Evolutionary conservation across 2,888 invertebrate species (phyloP).

Genomic region (Cristatella mucedo): DNA sequence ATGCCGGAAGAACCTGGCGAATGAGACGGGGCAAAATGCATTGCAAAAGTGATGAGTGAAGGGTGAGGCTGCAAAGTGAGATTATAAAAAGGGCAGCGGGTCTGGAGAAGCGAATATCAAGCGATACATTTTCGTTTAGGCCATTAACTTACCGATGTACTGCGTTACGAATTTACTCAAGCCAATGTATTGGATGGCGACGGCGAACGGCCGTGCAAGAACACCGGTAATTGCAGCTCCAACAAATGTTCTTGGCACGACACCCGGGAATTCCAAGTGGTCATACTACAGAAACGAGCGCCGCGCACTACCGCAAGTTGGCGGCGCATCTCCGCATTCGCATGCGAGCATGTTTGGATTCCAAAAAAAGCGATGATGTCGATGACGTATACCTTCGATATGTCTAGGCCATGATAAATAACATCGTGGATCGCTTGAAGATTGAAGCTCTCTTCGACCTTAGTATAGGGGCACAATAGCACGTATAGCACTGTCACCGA

Average conservation of each 20-base stretch:
- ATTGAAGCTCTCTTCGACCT: slow-evolving; percentile 99
- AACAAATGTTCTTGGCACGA: slow-evolving; percentile 87
- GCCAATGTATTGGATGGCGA: no score
- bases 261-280: slow-evolving; percentile 85
- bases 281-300: slow-evolving; percentile 62
- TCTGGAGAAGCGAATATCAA: no score
- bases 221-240: slow-evolving; percentile 55
- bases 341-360: no score
- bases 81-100: no score
- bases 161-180: slow-evolving; percentile 72
- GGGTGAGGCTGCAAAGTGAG: no score
- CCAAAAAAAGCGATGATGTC: slow-evolving; percentile 12
- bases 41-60: no score
- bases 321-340: no score
- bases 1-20: no score
- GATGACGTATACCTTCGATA: slow-evolving; percentile 54
- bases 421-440: slow-evolving; percentile 95
- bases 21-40: no score
- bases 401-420: slow-evolving; percentile 54
- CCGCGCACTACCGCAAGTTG: no score
- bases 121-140: not conserved
- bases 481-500: slow-evolving; percentile 37
- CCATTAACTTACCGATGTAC: slow-evolving; percentile 43
- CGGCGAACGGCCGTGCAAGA: not conserved
- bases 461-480: slow-evolving; percentile 78